Evolutionary conservation across 2,797 vertebrate species (phyloP).

Genomic region (Schizopygopsis pylzovi): DNA sequence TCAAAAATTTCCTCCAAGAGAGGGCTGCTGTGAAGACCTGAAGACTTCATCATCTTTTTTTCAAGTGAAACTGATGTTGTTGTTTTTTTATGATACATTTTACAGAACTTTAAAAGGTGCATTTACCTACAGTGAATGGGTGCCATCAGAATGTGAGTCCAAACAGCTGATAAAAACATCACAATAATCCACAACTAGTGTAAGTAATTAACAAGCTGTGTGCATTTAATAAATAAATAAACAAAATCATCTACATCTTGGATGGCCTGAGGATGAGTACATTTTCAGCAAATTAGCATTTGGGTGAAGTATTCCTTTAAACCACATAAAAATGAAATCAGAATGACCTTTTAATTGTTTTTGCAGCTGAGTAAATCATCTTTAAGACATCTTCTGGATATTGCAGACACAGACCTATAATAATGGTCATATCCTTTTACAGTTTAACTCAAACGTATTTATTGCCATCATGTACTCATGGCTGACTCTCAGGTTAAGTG

Average conservation of each 20-base stretch:
- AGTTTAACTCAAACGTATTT: conserved; percentile 63
- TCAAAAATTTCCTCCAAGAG: too few relatives aligned
- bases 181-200: background rate
- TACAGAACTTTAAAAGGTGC: background rate
- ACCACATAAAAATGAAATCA: conserved; percentile 6
- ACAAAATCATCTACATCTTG: background rate
- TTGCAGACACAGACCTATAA: conserved; percentile 65
- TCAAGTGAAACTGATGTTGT: too few relatives aligned
- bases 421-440: conserved; percentile 67
- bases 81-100: too few relatives aligned
- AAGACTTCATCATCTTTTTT: too few relatives aligned
- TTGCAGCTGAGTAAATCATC: conserved; percentile 70
- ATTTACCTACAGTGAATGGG: background rate
- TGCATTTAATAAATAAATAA: background rate
- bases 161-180: background rate
- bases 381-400: conserved; percentile 64
- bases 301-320: background rate
- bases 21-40: too few relatives aligned
- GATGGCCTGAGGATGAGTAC: background rate
- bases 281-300: background rate
- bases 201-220: background rate
- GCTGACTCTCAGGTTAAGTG: conserved; percentile 60
- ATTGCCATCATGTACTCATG: conserved; percentile 62
- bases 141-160: background rate
- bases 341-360: conserved; percentile 35